Evolutionary conservation across 1,140 invertebrate genomes (phyloP), one percentile per base, ranked within the genome.

Genomic region (Lamellibrachia luymesi): DNA sequence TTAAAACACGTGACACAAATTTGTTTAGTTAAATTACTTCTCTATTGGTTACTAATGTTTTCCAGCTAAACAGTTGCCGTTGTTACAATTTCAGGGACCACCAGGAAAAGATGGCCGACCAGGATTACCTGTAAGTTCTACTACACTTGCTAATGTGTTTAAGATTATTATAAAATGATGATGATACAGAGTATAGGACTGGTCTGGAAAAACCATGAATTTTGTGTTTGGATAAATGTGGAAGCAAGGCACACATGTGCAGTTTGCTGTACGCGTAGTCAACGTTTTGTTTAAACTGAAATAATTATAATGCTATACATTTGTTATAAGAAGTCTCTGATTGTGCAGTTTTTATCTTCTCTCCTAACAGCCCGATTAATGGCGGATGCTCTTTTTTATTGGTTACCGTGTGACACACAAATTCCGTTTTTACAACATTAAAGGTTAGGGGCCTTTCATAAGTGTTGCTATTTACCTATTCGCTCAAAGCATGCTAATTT

Each of bases 21-120:
- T 38, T 38, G 38, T 38, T 38, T 38, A 38, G 0, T 38, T 38
- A 38, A 38, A 38, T 38, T 38, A 38, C 38, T 38, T 38, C 38
- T 38, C 0, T 38, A 38, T 38, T 38, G 38, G 38, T 38, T 38
- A 38, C 38, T 38, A 38, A 38, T 38, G 38, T 38, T 38, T 38
- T 38, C 38, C 38, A 38, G 38, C 38, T 38, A 38, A 38, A 38
- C 38, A 38, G 38, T 38, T 38, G 38, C 0, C 38, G 38, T 38
- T 38, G 38, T 38, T 38, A 38, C 38, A 38, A 38, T 90, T 90
- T 91, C 90, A 91, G 90, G 90, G 90, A 51, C 90, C 90, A 91
- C 8, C 90, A 91, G 90, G 90, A n/a, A 91, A 91, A 91, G 90
- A 89, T 89, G 92, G 92, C 56, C 52, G 50, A 80, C 92, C 92